Base-by-base conservation (phyloP, 2,797 vertebrate species). In the Coregonus sp. region DNA sequence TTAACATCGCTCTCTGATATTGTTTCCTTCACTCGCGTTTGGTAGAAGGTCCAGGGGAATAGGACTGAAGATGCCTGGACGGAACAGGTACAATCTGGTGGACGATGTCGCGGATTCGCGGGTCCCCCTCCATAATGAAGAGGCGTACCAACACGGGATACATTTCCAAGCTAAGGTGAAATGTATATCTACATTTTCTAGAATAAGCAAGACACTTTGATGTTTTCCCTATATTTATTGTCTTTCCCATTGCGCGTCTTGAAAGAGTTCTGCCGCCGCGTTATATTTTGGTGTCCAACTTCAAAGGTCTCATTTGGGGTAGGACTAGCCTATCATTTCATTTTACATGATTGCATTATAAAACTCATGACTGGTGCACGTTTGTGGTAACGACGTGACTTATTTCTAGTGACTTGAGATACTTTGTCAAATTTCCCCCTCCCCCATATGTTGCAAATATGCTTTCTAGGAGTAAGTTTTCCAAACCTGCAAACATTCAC, bases 21-120 rank as follows among this genome's bases (percentile, higher is more conserved):
- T 77, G 74, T 77, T 79, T 20, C 1, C 29, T 75, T 65, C 70
- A 12, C 77, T 40, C 67, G 72, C 14, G 20, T 40, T 54, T 16
- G 72, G 20, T 63, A 70, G 25, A 25, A 25, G 52, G 33, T 61
- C 65, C 35, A 3, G 72, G 9, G 74, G 77, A 74, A 63, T 25
- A 63, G 74, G 29, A 70, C 78, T 77, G 79, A 81, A 85, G 87
- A 97, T 97, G 96, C 96, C 95, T 9, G 93, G 89, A 56, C 92
- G 95, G 92, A 97, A 94, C 95, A 94, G 96, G 89, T 97, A 97
- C 96, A 97, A 96, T 92, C 95, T 96, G 91, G 97, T 98, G 94
- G 96, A 97, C 88, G 96, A 98, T 86, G 92, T 94, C 84, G 95
- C 92, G 82, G 96, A 98, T 83, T 95, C 95, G 5, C 93, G 96